Conservation (phyloP, 2,113 vertebrate species). For the Apteryx owenii region DNA sequence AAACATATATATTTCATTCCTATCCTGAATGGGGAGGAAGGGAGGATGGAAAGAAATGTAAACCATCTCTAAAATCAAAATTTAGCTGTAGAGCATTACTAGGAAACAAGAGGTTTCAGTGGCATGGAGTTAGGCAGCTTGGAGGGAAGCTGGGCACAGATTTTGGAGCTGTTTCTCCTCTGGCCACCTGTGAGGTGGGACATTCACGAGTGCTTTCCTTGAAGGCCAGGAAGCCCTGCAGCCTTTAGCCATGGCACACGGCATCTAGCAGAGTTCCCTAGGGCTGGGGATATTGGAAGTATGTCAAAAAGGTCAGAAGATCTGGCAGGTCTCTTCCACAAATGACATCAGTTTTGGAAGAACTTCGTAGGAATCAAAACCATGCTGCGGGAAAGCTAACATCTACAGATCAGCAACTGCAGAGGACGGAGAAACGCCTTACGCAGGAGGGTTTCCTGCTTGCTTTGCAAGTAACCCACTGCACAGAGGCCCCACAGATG, state of each 20-base stretch:
- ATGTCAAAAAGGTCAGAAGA: slow-evolving; percentile 32
- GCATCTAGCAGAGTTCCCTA: background rate
- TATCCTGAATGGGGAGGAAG: background rate
- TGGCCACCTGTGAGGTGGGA: background rate
- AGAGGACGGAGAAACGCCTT: background rate
- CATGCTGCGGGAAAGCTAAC: background rate
- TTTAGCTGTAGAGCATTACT: background rate
- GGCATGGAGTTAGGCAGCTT: background rate
- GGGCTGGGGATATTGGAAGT: slow-evolving; percentile 2
- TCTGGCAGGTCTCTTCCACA: slow-evolving; percentile 42
- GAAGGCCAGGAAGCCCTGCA: background rate
- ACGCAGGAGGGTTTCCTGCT: background rate
- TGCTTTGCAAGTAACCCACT: background rate
- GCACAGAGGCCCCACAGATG: background rate
- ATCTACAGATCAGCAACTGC: background rate
- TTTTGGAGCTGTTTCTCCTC: background rate
- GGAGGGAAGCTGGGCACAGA: background rate
- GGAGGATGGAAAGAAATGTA: background rate
- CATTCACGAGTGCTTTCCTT: background rate
- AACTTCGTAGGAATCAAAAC: background rate
- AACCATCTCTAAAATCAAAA: background rate
- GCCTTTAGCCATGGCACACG: background rate
- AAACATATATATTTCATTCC: background rate
- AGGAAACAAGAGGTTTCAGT: background rate
- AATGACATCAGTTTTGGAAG: slow-evolving; percentile 64